Conservation (phyloP, 2,797 vertebrate genomes). For the Chaunax sp. region DNA sequence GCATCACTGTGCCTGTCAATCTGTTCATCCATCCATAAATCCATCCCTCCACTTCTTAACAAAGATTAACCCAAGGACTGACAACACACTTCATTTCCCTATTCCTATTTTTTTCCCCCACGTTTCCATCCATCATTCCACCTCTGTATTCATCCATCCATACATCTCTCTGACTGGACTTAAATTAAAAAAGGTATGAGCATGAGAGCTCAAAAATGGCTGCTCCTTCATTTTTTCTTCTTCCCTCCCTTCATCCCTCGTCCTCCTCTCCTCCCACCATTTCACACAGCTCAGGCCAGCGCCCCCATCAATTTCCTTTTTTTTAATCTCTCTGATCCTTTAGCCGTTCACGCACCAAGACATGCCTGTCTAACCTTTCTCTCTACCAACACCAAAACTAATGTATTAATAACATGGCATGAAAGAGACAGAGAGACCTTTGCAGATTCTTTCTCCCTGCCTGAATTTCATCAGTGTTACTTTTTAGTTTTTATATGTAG, state of each 20-base stretch:
- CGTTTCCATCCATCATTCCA: conserved; percentile 44
- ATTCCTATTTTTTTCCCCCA: background rate
- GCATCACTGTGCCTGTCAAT: conserved; percentile 46
- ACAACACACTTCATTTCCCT: conserved; percentile 45
- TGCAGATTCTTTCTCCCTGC: background rate
- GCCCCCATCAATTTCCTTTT: background rate
- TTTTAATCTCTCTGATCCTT: conserved; percentile 18
- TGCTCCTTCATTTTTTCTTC: conserved; percentile 10
- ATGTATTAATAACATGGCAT: conserved; percentile 31
- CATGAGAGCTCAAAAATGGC: conserved; percentile 29
- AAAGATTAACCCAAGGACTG: conserved; percentile 59
- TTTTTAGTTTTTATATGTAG: background rate
- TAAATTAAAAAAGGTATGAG: conserved; percentile 41
- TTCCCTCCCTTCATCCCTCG: background rate
- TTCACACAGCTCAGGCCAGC: conserved; percentile 14
- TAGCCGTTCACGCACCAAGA: conserved; percentile 9
- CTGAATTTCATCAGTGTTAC: background rate
- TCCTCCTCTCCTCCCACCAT: conserved; percentile 9
- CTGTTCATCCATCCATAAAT: conserved; percentile 34
- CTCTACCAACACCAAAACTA: conserved; percentile 14
- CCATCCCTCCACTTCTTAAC: conserved; percentile 20
- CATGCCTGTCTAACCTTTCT: background rate
- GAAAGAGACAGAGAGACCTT: background rate
- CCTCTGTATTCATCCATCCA: conserved; percentile 23
- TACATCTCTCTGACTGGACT: conserved; percentile 33